Percentiles rank a stretch among this genome's conserved stretches.
phyloP scores from a whole-genome alignment of 2,113 vertebrate genomes.

The Melospiza melodia region DNA sequence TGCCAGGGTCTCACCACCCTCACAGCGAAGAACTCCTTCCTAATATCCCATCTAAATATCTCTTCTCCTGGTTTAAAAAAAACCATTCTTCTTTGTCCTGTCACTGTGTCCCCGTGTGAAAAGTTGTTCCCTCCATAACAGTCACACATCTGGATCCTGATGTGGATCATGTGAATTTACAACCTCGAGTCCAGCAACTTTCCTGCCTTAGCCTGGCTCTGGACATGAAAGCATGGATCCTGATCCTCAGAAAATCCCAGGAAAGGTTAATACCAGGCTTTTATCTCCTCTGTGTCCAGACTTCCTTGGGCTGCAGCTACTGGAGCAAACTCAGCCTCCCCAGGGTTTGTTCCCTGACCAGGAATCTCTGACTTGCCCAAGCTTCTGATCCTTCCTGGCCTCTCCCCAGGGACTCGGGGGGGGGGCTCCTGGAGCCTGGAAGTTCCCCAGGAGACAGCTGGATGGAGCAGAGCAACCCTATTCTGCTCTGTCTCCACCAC shows the following conservation, averaged over 20 bases:
- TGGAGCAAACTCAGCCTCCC: background rate
- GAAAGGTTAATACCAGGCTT: background rate
- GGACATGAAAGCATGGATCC: background rate
- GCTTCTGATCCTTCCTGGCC: background rate
- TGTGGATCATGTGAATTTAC: background rate
- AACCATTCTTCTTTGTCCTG: background rate
- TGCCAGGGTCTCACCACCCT: background rate
- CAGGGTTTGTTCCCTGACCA: background rate
- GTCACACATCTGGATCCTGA: background rate
- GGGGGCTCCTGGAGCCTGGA: background rate
- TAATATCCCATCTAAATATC: background rate
- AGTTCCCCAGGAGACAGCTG: background rate
- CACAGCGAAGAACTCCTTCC: background rate
- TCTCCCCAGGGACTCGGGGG: background rate
- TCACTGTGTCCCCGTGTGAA: fast-evolving
- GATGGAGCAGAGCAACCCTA: background rate
- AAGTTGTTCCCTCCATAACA: background rate
- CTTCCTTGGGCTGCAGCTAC: background rate
- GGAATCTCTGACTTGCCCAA: background rate
- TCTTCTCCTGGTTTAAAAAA: background rate
- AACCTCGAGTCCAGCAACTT: background rate
- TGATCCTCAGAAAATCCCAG: background rate
- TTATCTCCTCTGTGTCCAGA: background rate
- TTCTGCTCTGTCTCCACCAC: background rate
- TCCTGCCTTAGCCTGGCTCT: background rate